Base-by-base conservation (phyloP, 2,113 vertebrate species). In the Piaya cayana region DNA sequence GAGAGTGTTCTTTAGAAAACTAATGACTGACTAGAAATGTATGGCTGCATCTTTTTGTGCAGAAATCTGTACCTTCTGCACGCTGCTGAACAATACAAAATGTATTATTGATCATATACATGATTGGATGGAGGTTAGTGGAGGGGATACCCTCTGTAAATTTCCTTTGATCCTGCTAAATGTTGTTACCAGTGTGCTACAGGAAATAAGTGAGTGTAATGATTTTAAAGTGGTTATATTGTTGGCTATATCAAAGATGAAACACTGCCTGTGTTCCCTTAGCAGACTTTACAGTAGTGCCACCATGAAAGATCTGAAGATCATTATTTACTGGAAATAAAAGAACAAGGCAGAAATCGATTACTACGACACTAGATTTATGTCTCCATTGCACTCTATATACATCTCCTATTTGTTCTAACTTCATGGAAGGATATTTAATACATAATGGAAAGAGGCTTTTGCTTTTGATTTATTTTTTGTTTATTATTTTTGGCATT, bases 291-390 rank as follows among this genome's bases (percentile, higher is more conserved):
- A 76, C 88, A 95, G 76, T 82, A 97, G 94, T 88, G 86, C 89
- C 91, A 97, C 97, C 97, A 96, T 52, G 92, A 98, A 97, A 97
- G 95, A 98, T 97, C 84, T 97, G 92, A 96, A 97, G 98, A 97
- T 96, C 97, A 97, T 98, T 98, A 98, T 98, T 98, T 98, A 98
- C 97, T 97, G 95, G 97, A 98, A 98, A 97, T 97, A 98, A 97
- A 98, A 96, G 97, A 97, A 97, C 97, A 97, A 98, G 97, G 96
- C 97, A 98, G 97, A 96, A 97, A 98, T 98, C 95, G 96, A 98
- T 98, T 96, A 92, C 97, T 81, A 92, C 23, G 4, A 85, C 95
- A 88, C 69, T 97, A 98, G 98, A 98, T 98, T 98, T 98, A 98
- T 98, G 96, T 97, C 97, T 98, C 96, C 65, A 32, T 95, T 97